Evolutionary conservation across 2,113 vertebrate genomes (phyloP), one percentile per base, ranked within the genome.

Genomic region (Protomyctophum bolini): DNA sequence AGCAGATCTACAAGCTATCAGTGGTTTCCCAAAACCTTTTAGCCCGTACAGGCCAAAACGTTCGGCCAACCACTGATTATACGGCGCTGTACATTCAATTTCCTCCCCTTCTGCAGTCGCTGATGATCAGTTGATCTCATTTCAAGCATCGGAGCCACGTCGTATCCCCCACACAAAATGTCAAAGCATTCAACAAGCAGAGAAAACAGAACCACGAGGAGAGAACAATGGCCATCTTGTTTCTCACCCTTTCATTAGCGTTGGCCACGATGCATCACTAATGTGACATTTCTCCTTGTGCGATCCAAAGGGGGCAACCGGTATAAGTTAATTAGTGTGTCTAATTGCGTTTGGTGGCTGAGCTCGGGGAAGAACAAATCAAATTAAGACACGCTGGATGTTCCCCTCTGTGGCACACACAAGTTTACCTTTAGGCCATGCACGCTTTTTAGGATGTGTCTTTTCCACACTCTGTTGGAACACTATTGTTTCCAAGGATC

Each of bases 311-410:
- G 67, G 21, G 70, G 49, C 80, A 80, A 81, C 81, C 72, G 80
- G 72, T 88, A 87, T 83, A 89, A 84, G 61, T 85, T 80, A 86
- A 89, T 91, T 87, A 89, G 77, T 61, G 78, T 86, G 84, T 89
- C 82, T 87, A 83, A 90, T 85, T 90, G 77, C 79, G 84, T 88
- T 89, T 78, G 82, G 72, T 82, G 83, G 75, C 77, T 82, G 68
- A 76, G 89, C 82, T 80, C 80, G 83, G 80, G 77, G 85, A 79
- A 83, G 83, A 86, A 83, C 78, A 82, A 88, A 89, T 89, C 75
- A 83, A 84, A 90, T 88, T 85, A 83, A 66, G 79, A 84, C 61
- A 82, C 68, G 75, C 73, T 41, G 33, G 66, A 62, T 86, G 84
- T 88, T 87, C 76, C 78, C 73, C 66, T 75, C 68, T 74, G 4